A percentile compares a stretch with the other conserved stretches of the same genome.
phyloP scores from a whole-genome alignment of 2,113 vertebrate genomes.

The Serinus canaria region DNA sequence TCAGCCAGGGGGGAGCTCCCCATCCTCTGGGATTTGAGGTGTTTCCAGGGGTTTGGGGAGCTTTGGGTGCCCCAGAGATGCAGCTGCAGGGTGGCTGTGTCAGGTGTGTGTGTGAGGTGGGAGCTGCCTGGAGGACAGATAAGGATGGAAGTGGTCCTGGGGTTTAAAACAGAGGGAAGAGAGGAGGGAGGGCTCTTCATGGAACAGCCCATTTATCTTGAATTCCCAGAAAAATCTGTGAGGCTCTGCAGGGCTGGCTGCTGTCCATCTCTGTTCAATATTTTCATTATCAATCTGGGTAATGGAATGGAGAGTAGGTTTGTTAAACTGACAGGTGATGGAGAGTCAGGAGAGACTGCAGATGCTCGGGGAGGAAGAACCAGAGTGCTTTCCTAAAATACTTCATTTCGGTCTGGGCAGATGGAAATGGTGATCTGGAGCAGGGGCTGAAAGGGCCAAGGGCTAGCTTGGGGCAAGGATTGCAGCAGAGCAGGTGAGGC shows the following conservation, averaged over 20 bases:
- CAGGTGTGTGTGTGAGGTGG: accelerated
- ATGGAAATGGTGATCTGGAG: background rate
- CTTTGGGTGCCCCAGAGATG: background rate
- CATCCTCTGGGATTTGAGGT: background rate
- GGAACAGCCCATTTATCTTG: slow-evolving; percentile 1
- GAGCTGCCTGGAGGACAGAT: background rate
- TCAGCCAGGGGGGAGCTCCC: background rate
- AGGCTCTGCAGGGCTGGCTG: slow-evolving; percentile 52
- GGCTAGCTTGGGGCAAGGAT: background rate
- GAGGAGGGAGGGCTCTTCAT: background rate
- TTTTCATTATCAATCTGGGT: slow-evolving; percentile 53
- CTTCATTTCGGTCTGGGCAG: background rate
- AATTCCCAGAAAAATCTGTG: slow-evolving; percentile 55
- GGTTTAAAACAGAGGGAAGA: background rate
- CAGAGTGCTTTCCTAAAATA: background rate
- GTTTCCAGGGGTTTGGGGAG: background rate
- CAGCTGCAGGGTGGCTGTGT: background rate
- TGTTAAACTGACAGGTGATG: slow-evolving; percentile 51
- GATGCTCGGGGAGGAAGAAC: background rate
- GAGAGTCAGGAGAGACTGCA: background rate
- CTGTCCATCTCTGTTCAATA: slow-evolving; percentile 47
- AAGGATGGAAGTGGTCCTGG: background rate
- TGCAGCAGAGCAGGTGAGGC: background rate
- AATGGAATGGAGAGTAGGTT: slow-evolving; percentile 44
- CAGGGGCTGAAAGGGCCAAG: background rate